phyloP scores from a whole-genome alignment of 2,113 vertebrate genomes.

The Oreochromis niloticus region DNA sequence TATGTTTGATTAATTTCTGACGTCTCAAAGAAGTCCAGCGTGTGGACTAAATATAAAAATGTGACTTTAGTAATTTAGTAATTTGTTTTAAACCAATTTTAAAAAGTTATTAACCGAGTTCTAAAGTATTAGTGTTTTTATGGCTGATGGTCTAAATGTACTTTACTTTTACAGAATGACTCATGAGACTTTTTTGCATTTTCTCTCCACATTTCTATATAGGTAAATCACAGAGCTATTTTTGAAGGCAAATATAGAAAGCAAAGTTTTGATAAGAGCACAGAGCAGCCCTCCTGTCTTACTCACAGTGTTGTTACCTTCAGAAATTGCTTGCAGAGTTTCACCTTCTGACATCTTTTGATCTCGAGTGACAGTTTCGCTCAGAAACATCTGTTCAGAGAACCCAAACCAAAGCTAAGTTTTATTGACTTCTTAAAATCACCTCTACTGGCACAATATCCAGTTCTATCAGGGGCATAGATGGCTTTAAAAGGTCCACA shows the following conservation, averaged over 20 bases:
- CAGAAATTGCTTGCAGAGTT: neutral
- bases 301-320: neutral
- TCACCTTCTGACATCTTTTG: neutral
- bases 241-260: neutral
- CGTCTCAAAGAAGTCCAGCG: neutral
- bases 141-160: neutral
- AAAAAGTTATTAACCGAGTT: neutral
- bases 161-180: neutral
- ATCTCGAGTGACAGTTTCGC: neutral
- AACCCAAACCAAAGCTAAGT: neutral
- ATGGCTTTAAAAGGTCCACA: neutral
- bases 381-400: neutral
- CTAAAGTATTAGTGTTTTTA: neutral
- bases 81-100: neutral
- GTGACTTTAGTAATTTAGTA: neutral
- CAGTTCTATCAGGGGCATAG: neutral
- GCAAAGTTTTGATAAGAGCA: neutral
- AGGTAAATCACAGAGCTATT: neutral
- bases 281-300: neutral
- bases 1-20: neutral
- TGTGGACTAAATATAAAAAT: neutral
- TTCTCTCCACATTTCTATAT: neutral
- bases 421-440: neutral
- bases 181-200: neutral
- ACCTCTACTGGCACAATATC: neutral